Percentiles rank a stretch among this genome's conserved stretches.
Conservation (phyloP, 2,113 vertebrate species). For the Elaphurus davidianus region DNA sequence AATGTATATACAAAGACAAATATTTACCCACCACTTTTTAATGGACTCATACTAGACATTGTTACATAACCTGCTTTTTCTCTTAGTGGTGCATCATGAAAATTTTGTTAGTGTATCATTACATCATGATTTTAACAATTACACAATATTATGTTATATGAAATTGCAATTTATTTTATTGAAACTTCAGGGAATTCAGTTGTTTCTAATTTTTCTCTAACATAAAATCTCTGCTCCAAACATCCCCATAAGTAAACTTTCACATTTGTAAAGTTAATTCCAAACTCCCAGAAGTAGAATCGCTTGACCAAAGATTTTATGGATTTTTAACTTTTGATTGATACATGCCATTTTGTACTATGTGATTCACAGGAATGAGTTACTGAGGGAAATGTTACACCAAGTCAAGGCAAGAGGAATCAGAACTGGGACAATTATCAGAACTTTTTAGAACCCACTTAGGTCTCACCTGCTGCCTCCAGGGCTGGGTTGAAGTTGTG, state of each 20-base stretch:
- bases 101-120: neutral
- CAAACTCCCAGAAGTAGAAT: neutral
- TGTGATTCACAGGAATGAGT: neutral
- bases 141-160: neutral
- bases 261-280: neutral
- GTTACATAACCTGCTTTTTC: neutral
- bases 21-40: neutral
- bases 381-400: neutral
- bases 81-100: neutral
- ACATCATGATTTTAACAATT: neutral
- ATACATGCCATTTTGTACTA: neutral
- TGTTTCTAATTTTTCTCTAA: constrained; percentile 2
- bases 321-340: neutral
- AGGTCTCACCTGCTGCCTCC: neutral
- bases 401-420: neutral
- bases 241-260: neutral
- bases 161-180: neutral
- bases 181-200: neutral
- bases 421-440: neutral
- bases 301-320: neutral
- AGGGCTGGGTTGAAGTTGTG: neutral
- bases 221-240: neutral
- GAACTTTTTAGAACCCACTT: neutral
- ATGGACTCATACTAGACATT: neutral
- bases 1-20: neutral